Evolutionary conservation across 2,888 invertebrate genomes (phyloP).

Genomic region (Escarpia spicata): DNA sequence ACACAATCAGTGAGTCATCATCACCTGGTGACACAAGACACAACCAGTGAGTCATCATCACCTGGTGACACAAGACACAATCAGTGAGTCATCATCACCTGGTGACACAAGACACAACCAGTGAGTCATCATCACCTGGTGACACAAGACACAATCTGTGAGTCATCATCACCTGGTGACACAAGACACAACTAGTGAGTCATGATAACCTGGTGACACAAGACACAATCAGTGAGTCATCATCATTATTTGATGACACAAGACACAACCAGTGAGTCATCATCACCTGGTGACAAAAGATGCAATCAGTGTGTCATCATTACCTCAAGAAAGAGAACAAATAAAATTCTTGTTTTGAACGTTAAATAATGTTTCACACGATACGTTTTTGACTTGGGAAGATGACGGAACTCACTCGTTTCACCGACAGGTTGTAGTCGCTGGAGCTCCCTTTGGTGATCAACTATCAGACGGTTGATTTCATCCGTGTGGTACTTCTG

Average conservation of each 20-base stretch:
- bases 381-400: background rate
- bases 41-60: background rate
- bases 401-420: slow-evolving; percentile 21
- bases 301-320: no score
- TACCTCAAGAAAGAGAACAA: background rate
- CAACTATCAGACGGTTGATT: slow-evolving; percentile 45
- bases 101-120: background rate
- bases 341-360: background rate
- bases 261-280: no score
- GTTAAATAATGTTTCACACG: background rate
- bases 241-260: no score
- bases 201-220: no score
- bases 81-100: background rate
- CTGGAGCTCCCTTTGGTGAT: slow-evolving; percentile 51
- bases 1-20: background rate
- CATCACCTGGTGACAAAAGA: no score
- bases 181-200: no score
- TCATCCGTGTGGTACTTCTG: slow-evolving; percentile 51
- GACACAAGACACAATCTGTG: background rate
- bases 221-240: no score
- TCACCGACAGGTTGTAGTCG: slow-evolving; percentile 20
- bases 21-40: background rate
- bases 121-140: no score
- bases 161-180: background rate
- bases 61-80: background rate